These are phyloP conservation scores for Gasterosteus nipponicus DNA, from an alignment of 2,113 vertebrate genomes.

Conservation along the genomic window DNA sequence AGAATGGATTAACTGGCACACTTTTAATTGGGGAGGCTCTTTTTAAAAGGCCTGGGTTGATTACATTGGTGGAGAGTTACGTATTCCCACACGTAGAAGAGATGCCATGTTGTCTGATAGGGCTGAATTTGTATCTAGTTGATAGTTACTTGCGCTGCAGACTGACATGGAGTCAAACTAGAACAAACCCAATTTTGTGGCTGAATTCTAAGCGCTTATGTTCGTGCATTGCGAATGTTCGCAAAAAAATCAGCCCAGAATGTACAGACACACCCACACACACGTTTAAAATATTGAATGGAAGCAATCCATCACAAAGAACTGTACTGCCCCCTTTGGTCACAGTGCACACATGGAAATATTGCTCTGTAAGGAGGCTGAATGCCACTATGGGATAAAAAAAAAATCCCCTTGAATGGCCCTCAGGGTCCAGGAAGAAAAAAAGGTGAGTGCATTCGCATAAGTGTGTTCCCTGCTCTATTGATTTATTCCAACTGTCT, in stretches of 20 bases:
- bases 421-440: slow-evolving; percentile 38
- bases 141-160: slow-evolving; percentile 11
- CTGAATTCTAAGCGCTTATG: background rate
- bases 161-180: slow-evolving; percentile 16
- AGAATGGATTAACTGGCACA: slow-evolving; percentile 87
- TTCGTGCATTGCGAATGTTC: slow-evolving; percentile 4
- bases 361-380: slow-evolving; percentile 15
- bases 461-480: slow-evolving; percentile 55
- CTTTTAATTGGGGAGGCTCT: slow-evolving; percentile 78
- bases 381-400: slow-evolving; percentile 27
- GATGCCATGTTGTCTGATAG: slow-evolving; percentile 36
- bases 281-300: background rate
- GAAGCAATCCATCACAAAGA: slow-evolving; percentile 26
- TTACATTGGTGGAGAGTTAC: slow-evolving; percentile 53
- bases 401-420: slow-evolving; percentile 38
- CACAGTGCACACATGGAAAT: slow-evolving; percentile 15
- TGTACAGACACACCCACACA: background rate
- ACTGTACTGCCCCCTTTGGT: slow-evolving; percentile 65
- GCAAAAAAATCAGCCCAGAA: background rate
- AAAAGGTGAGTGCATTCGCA: slow-evolving; percentile 55
- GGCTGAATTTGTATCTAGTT: slow-evolving; percentile 21
- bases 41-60: slow-evolving; percentile 59
- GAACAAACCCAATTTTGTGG: background rate
- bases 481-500: slow-evolving; percentile 64
- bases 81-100: slow-evolving; percentile 45